Conservation (phyloP, 2,888 invertebrate species). For the Oeneis ivallda region DNA sequence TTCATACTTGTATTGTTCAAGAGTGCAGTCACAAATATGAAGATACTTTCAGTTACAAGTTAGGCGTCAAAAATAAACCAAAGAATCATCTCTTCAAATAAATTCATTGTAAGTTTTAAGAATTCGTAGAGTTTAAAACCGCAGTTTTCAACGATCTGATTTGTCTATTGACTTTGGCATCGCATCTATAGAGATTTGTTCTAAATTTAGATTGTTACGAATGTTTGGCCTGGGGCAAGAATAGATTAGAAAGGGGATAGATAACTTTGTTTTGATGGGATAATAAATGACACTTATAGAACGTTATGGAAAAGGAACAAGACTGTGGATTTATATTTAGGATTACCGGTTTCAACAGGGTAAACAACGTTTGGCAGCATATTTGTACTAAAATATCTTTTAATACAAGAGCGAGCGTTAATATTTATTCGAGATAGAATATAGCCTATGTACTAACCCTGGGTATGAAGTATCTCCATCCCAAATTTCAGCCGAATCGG, state of each 20-base stretch:
- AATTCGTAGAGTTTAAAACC: constrained; percentile 36
- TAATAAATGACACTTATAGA: constrained; percentile 34
- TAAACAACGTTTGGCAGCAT: constrained; percentile 1
- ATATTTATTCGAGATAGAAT: too few species aligned
- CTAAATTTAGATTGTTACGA: constrained; percentile 49
- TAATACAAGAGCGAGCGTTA: not conserved
- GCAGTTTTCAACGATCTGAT: constrained; percentile 35
- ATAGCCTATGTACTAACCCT: too few species aligned
- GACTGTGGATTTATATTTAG: constrained; percentile 2
- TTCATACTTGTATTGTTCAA: not conserved
- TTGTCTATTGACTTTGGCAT: constrained; percentile 55
- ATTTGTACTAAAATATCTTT: not conserved
- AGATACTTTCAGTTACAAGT: constrained; percentile 11
- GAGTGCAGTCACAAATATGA: constrained; percentile 10
- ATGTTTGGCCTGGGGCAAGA: constrained; percentile 39
- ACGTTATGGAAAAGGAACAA: constrained; percentile 18
- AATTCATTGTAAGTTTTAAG: constrained; percentile 17
- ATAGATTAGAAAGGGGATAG: constrained; percentile 48
- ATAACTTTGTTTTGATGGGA: constrained; percentile 33
- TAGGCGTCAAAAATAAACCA: constrained; percentile 9
- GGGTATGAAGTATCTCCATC: too few species aligned
- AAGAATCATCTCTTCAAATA: constrained; percentile 12
- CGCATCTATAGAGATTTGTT: constrained; percentile 51
- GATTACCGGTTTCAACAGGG: constrained; percentile 1
- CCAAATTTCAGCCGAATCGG: too few species aligned